Conservation (phyloP, 1,140 invertebrate genomes). For the Listronotus bonariensis region DNA sequence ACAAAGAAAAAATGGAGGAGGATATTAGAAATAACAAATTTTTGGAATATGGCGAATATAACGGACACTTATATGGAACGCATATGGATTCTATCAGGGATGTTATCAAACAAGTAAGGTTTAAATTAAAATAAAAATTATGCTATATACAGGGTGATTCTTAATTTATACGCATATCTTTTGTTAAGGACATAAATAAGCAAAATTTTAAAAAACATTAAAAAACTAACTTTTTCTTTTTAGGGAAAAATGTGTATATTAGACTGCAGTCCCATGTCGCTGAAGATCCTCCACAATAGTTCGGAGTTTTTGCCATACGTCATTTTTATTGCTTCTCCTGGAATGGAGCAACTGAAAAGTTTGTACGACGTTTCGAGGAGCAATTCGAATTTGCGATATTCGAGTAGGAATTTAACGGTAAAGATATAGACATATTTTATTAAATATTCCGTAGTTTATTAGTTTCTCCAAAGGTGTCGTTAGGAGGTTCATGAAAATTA, state of each 20-base stretch:
- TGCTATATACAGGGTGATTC: too few relatives aligned
- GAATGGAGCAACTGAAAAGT: slow-evolving; percentile 84
- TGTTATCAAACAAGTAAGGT: slow-evolving; percentile 73
- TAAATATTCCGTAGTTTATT: too few relatives aligned
- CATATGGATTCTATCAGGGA: slow-evolving; percentile 91
- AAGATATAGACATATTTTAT: too few relatives aligned
- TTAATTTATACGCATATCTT: too few relatives aligned
- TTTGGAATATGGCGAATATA: slow-evolving; percentile 95
- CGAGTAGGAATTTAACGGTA: slow-evolving; percentile 60
- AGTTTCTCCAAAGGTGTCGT: too few relatives aligned
- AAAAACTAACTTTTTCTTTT: too few relatives aligned
- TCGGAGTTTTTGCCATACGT: slow-evolving; percentile 98
- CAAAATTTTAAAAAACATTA: too few relatives aligned
- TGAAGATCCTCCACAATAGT: slow-evolving; percentile 88
- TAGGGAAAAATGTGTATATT: slow-evolving; percentile 96
- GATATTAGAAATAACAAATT: slow-evolving; percentile 88
- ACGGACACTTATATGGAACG: slow-evolving; percentile 92
- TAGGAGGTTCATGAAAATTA: too few relatives aligned
- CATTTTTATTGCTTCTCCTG: slow-evolving; percentile 95
- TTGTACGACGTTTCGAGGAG: slow-evolving; percentile 64
- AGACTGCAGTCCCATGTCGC: slow-evolving; percentile 89
- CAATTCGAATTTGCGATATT: slow-evolving; percentile 51
- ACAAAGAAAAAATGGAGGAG: slow-evolving; percentile 89
- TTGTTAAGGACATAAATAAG: too few relatives aligned
- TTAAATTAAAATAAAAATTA: not conserved